Base-by-base conservation (phyloP, 2,888 invertebrate genomes). In the Cosmia pyralina region DNA sequence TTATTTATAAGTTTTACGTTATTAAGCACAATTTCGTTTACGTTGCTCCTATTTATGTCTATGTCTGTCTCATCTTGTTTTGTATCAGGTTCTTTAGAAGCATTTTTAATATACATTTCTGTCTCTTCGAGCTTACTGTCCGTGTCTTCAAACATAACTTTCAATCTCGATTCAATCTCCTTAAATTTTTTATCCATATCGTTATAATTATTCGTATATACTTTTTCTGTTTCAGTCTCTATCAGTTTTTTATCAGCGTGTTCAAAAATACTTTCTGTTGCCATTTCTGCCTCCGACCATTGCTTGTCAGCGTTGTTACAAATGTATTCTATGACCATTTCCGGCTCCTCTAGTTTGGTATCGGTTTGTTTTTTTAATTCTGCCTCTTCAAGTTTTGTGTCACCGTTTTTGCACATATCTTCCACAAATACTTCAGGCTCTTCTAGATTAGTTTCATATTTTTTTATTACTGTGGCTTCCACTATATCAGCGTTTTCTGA, bases 141-240 rank as follows among this genome's bases (percentile, higher is more conserved):
- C 13, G 66, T 46, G 0, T 63, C 60, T 44, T 41, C 38, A 46
- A 73, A 73, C 55, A 76, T 77, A 17, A 22, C 53, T 34, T 41
- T 53, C 34, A 76, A 59, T 2, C n/a, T 17, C 19, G 5, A 53
- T 77, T 76, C 76, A 22, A 76, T 64, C 28, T 53, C 58, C 19
- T 59, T 77, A 52, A 77, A 77, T 77, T 76, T 77, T n/a, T 34
- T 48, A 53, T 76, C 63, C 19, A 72, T 22, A 15, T 41, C 59
- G 8, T 60, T 46, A 53, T 28, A n/a, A 41, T 52, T 58, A 58
- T 58, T 28, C 28, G 52, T n/a, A 48, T 22, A 19, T 34, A 57
- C n/a, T 41, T 41, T 75, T 60, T 66, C 66, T 22, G 34, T 58
- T 41, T 63, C 41, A 22, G 41, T 19, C 41, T 3, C 17, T 15